These are phyloP conservation scores for Mycteria americana DNA, from an alignment of 2,797 vertebrate genomes.

Conservation along the genomic window DNA sequence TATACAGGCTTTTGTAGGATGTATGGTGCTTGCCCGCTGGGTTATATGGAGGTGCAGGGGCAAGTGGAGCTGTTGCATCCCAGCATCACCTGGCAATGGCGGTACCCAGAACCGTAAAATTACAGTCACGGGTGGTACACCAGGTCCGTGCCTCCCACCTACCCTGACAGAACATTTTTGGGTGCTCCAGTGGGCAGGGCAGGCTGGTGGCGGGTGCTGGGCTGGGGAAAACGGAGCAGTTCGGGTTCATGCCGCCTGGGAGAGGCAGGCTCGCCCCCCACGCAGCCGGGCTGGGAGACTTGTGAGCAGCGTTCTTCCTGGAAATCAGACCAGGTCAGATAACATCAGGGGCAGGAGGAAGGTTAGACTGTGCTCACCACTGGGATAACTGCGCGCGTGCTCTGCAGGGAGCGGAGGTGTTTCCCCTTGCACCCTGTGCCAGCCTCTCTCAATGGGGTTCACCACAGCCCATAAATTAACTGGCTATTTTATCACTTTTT, in stretches of 20 bases:
- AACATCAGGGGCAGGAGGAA: background rate
- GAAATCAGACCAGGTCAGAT: background rate
- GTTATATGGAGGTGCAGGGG: background rate
- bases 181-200: background rate
- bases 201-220: background rate
- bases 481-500: background rate
- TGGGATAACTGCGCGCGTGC: fast-evolving
- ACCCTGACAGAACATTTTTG: background rate
- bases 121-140: background rate
- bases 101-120: background rate
- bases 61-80: background rate
- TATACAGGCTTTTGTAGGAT: background rate
- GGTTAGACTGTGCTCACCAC: background rate
- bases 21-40: background rate
- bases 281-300: background rate
- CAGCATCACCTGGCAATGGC: background rate
- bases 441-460: background rate
- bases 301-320: background rate
- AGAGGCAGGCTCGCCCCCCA: fast-evolving
- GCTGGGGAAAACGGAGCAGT: fast-evolving
- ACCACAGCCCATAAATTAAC: background rate
- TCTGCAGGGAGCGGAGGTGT: background rate
- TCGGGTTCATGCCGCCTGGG: background rate
- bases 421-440: background rate
- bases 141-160: background rate